Percentiles rank a stretch among this genome's conserved stretches.
phyloP scores from a whole-genome alignment of 35 echinoderm and acorn worm genomes.

The Stichopus chloronotus region DNA sequence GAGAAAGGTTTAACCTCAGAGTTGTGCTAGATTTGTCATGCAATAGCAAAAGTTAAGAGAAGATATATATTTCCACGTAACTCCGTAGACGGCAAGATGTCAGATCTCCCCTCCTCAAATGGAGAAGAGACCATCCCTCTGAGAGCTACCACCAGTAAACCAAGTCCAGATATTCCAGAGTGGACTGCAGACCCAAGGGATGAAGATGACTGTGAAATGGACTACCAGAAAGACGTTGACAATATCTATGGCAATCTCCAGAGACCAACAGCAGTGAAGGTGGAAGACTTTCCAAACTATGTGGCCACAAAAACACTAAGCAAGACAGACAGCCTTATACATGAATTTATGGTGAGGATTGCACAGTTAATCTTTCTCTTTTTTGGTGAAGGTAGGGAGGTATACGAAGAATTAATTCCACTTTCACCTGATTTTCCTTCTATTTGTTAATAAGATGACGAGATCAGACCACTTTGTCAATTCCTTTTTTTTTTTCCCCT shows the following conservation, averaged over 20 bases:
- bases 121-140: not conserved
- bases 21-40: no score
- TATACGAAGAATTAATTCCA: no score
- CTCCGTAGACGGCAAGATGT: not conserved
- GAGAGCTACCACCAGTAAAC: not conserved
- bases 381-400: not conserved
- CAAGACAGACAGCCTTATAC: constrained; percentile 22
- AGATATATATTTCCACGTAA: not conserved
- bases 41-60: no score
- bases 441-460: no score
- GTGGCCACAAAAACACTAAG: constrained; percentile 9
- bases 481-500: no score
- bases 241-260: constrained; percentile 16
- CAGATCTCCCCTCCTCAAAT: not conserved
- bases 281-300: constrained; percentile 23
- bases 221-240: not conserved
- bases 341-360: constrained; percentile 21
- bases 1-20: no score
- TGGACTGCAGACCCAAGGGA: not conserved
- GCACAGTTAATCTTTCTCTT: not conserved
- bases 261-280: not conserved
- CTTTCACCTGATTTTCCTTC: no score
- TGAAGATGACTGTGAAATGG: not conserved
- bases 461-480: no score
- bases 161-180: not conserved